Conservation (phyloP, 2,888 invertebrate species). For the Trissoscelio sp. region DNA sequence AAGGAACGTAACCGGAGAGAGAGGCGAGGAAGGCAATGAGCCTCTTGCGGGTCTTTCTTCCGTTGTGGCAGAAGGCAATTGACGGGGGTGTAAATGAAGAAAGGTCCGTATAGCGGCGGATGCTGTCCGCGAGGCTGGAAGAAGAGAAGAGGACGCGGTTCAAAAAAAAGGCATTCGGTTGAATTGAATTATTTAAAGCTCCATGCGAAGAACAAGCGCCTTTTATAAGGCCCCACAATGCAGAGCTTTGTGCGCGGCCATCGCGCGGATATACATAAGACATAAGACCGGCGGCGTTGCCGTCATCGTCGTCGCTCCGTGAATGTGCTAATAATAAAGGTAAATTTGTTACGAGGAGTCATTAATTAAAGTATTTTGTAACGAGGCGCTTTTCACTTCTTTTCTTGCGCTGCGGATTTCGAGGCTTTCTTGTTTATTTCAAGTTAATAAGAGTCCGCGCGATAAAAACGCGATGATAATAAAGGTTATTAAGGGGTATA, state of each 20-base stretch:
- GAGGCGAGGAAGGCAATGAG: conserved; percentile 62
- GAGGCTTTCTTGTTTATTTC: conserved; percentile 26
- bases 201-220: conserved; percentile 78
- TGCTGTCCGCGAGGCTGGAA: conserved; percentile 67
- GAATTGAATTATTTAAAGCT: conserved; percentile 82
- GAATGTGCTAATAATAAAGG: conserved; percentile 82
- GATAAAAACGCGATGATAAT: conserved; percentile 31
- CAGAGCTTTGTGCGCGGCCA: conserved; percentile 77
- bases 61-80: conserved; percentile 68
- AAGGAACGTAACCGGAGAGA: conserved; percentile 22
- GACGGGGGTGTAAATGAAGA: conserved; percentile 69
- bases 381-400: conserved; percentile 71
- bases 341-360: conserved; percentile 82
- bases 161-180: conserved; percentile 77
- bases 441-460: conserved; percentile 43
- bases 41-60: conserved; percentile 65
- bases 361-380: conserved; percentile 82
- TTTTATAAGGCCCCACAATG: conserved; percentile 81
- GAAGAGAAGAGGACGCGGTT: conserved; percentile 68
- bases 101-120: conserved; percentile 64
- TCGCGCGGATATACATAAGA: conserved; percentile 73
- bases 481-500: conserved; percentile 40
- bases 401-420: conserved; percentile 31
- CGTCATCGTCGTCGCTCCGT: conserved; percentile 69
- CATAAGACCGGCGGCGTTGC: conserved; percentile 66